Evolutionary conservation across 2,888 invertebrate genomes (phyloP), one percentile per base, ranked within the genome.

Genomic region (Trissoscelio sp.): DNA sequence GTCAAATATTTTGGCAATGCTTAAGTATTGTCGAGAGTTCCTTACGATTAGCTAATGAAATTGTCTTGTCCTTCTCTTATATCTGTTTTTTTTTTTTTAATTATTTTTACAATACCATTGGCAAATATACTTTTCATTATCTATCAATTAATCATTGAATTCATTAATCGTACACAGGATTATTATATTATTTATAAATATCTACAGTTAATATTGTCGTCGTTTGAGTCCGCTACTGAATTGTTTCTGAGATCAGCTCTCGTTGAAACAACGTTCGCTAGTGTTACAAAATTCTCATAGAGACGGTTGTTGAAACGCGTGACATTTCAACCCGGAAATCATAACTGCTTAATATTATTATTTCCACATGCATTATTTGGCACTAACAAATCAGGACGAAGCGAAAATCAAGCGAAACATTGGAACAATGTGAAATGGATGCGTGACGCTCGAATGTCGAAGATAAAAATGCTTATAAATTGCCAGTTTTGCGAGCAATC

Each of bases 141-240:
- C 31, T 55, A 55, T 44, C 9, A 11, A 55, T 69, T 44, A 28
- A 66, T 53, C 64, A 48, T 34, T 55, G 53, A 72, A 70, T 77
- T 64, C 24, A 80, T 75, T 81, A 7, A 12, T 31, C n/a, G n/a
- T n/a, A 57, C 34, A 44, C n/a, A 22, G 18, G 24, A 51, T 46
- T 58, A 39, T 7, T 7, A 22, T 82, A 55, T 73, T 31, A 31
- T 75, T 48, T 83, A 82, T 83, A 82, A 80, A 72, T 86, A 85
- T 85, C 86, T 88, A 87, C 82, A 85, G 60, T 84, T 81, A 85
- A 85, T 90, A 89, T 90, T 89, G 90, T 90, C 90, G 83, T 87
- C 69, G 84, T 88, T 83, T 86, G 86, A 86, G 84, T 86, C 83
- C 31, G 66, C 77, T 62, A 75, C 55, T 58, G 11, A 64, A 28